Percentiles rank a stretch among this genome's conserved stretches.
Evolutionary conservation across 2,888 invertebrate species (phyloP).

Genomic region (Linnaemya vulpina): DNA sequence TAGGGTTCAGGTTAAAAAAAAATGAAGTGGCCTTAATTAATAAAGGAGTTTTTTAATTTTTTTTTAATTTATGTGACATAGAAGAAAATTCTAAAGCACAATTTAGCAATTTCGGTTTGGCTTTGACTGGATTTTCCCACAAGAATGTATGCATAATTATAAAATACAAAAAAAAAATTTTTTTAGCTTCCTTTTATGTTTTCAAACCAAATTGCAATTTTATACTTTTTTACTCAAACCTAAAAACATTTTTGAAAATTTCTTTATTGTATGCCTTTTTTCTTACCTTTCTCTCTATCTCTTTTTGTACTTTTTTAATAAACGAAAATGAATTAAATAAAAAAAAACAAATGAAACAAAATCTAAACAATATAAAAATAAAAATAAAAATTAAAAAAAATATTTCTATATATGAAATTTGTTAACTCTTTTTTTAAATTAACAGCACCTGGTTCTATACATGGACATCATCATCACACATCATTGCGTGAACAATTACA

Average conservation of each 20-base stretch:
- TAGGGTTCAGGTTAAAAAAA: no score
- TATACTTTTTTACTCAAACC: constrained; percentile 9
- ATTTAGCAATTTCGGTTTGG: constrained; percentile 40
- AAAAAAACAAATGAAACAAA: background rate
- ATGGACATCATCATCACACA: constrained; percentile 83
- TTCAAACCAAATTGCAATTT: constrained; percentile 4
- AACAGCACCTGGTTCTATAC: constrained; percentile 78
- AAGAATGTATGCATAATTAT: background rate
- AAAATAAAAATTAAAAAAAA: constrained; percentile 19
- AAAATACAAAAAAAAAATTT: background rate
- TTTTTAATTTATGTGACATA: no score
- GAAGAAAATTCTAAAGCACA: constrained; percentile 19
- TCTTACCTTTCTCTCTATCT: constrained; percentile 55
- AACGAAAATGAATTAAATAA: background rate
- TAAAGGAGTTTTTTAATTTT: no score
- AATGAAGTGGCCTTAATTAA: no score
- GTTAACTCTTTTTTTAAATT: constrained; percentile 57
- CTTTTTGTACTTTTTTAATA: constrained; percentile 32
- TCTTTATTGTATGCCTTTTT: constrained; percentile 57
- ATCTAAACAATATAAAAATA: background rate
- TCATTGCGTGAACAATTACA: constrained; percentile 86
- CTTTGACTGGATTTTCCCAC: background rate
- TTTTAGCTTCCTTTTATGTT: background rate
- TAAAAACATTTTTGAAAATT: constrained; percentile 21
- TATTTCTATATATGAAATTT: constrained; percentile 46